Conservation (phyloP, 2,888 invertebrate species). For the Catocala fraxini region DNA sequence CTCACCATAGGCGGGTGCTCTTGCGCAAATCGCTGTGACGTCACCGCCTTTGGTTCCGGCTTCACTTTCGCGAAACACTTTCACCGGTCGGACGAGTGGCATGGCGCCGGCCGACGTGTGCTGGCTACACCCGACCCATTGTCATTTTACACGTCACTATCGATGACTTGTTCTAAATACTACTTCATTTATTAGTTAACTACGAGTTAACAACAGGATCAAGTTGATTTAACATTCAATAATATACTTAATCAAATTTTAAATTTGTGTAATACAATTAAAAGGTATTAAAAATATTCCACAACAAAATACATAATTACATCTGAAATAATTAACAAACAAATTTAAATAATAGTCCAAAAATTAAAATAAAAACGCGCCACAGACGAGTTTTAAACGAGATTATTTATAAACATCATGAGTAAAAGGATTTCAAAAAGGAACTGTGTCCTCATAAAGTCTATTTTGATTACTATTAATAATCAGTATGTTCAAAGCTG, state of each 20-base stretch:
- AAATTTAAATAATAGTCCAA: neutral
- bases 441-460: neutral
- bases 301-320: neutral
- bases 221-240: too few species aligned
- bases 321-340: neutral
- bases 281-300: neutral
- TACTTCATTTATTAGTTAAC: neutral
- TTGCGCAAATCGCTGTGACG: constrained; percentile 84
- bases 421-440: neutral
- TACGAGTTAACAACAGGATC: too few species aligned
- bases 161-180: constrained; percentile 54
- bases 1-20: constrained; percentile 66
- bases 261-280: too few species aligned
- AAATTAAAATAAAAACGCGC: neutral
- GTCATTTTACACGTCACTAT: constrained; percentile 62
- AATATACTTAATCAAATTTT: too few species aligned
- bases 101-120: constrained; percentile 63
- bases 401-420: neutral
- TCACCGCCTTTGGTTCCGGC: constrained; percentile 80
- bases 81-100: constrained; percentile 71
- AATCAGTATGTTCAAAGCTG: constrained; percentile 24
- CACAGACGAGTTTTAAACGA: neutral
- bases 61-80: constrained; percentile 87
- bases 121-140: constrained; percentile 50
- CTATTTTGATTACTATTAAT: constrained; percentile 11